Base-by-base conservation (phyloP, 2,888 invertebrate species). In the Ischnura elegans region DNA sequence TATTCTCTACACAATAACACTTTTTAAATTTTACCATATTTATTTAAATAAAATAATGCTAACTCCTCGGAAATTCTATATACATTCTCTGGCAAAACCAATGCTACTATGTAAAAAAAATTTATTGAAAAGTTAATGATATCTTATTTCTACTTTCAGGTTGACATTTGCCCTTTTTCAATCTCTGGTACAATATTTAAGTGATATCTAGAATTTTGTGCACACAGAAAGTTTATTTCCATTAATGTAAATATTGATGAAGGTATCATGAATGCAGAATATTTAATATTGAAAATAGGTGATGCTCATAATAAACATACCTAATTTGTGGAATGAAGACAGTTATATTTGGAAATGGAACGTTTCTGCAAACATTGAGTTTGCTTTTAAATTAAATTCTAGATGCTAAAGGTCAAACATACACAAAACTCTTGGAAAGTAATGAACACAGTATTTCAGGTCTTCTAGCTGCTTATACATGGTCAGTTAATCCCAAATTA, bases 291-390 rank as follows among this genome's bases (percentile, higher is more conserved):
- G 51, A 61, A 61, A 90, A 61, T 90, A 90, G 90, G 61, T 43
- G 36, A 90, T 90, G 90, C 36, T 43, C 43, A 61, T 43, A 90
- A 90, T 46, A 86, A 61, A 61, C 90, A 90, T 90, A 90, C 43
- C 90, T 90, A 90, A 61, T 90, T 90, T 90, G 90, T 90, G 90
- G 90, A 90, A 90, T 90, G 90, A 90, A 90, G 90, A 90, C 90
- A 90, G 90, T 90, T 90, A 90, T 61, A 61, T 90, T 90, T 90
- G 61, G 87, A 87, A 87, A 87, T 87, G 87, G 90, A 90, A 90
- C 90, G 90, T 90, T 90, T 90, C 61, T 43, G 90, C 90, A 90
- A 90, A 90, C 90, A 43, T 42, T 61, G 36, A 90, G 90, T 90
- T 90, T 90, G 90, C 90, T 66, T 45, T 87, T 90, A 43, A 90